phyloP scores from a whole-genome alignment of 1,140 invertebrate genomes.

The Panagrolaimus sp. region DNA sequence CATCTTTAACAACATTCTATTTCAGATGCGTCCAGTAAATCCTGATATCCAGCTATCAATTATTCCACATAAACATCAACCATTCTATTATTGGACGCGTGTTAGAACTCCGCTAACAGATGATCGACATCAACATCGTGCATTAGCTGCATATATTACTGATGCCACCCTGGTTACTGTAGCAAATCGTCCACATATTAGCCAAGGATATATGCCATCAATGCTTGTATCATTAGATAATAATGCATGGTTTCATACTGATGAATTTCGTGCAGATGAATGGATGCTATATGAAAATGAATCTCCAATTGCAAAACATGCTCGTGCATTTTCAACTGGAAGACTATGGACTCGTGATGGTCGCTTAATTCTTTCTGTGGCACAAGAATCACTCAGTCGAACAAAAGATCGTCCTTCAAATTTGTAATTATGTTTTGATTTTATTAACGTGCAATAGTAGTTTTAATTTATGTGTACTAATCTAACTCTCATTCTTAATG shows the following conservation, averaged over 20 bases:
- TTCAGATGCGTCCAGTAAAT: constrained; percentile 31
- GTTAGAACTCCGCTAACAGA: constrained; percentile 23
- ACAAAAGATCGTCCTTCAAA: neutral
- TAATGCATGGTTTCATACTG: constrained; percentile 38
- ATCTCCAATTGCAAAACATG: constrained; percentile 21
- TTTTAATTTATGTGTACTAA: too few relatives aligned
- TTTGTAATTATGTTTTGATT: too few relatives aligned
- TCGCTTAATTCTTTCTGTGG: constrained; percentile 17
- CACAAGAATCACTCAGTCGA: constrained; percentile 23
- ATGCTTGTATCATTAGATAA: constrained; percentile 48
- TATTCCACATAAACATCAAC: constrained; percentile 21
- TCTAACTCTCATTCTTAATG: too few relatives aligned
- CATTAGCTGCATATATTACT: constrained; percentile 27
- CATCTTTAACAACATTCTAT: too few relatives aligned
- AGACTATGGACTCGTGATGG: constrained; percentile 28
- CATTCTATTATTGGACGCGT: constrained; percentile 26
- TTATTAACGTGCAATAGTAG: too few relatives aligned
- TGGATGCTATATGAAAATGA: constrained; percentile 48
- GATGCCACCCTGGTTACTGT: constrained; percentile 20
- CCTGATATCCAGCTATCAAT: constrained; percentile 12
- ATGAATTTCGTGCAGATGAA: constrained; percentile 46
- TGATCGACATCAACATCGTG: constrained; percentile 34
- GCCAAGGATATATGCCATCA: constrained; percentile 33
- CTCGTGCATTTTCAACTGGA: constrained; percentile 26
- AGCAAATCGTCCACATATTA: constrained; percentile 27